Evolutionary conservation across 2,888 invertebrate genomes (phyloP).

Genomic region (Orthosia gracilis): DNA sequence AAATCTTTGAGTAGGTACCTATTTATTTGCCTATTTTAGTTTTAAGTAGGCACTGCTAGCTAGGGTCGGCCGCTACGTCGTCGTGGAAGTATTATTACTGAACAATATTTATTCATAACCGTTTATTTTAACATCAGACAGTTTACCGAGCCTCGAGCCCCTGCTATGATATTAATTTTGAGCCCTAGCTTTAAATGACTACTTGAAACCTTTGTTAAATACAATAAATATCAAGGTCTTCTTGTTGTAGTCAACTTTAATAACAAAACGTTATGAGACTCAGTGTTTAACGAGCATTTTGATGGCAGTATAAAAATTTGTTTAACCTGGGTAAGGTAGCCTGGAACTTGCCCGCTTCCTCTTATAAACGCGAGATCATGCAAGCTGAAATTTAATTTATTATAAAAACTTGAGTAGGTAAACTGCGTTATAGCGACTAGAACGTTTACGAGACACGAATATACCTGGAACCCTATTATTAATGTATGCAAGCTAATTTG

Average conservation of each 20-base stretch:
- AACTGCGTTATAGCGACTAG: constrained; percentile 45
- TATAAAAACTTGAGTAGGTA: constrained; percentile 33
- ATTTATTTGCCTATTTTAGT: neutral
- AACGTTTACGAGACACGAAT: constrained; percentile 27
- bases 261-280: constrained; percentile 47
- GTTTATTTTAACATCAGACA: constrained; percentile 56
- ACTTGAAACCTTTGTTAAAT: constrained; percentile 49
- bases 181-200: constrained; percentile 46
- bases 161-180: constrained; percentile 57
- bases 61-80: neutral
- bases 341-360: constrained; percentile 36
- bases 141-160: constrained; percentile 52
- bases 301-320: constrained; percentile 32
- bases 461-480: constrained; percentile 54
- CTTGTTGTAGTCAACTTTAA: constrained; percentile 49
- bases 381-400: constrained; percentile 31
- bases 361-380: constrained; percentile 41
- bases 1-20: neutral
- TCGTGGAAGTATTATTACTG: constrained; percentile 16
- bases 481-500: constrained; percentile 73
- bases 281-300: constrained; percentile 42
- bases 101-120: constrained; percentile 58
- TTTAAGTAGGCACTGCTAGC: neutral
- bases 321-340: constrained; percentile 41
- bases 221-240: constrained; percentile 23